Conservation (phyloP, 23 tunicate genomes). For the Trididemnum nubilum region DNA sequence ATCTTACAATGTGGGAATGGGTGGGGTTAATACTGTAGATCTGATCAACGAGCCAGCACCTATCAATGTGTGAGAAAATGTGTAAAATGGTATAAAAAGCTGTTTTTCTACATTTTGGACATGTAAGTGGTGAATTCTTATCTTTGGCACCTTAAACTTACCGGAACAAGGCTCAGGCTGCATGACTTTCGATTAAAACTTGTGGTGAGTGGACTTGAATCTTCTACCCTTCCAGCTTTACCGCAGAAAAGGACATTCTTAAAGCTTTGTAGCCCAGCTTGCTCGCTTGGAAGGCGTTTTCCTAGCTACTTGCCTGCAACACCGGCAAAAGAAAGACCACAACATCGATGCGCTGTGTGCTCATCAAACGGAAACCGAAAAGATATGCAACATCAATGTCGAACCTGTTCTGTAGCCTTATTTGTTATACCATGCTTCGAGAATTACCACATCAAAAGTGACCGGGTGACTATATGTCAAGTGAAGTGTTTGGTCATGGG, state of each 20-base stretch:
- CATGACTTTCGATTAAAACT: conserved; percentile 6
- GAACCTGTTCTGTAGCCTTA: neutral
- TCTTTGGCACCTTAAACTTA: neutral
- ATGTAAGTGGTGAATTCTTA: conserved; percentile 15
- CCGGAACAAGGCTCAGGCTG: neutral
- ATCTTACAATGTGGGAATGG: conserved; percentile 22
- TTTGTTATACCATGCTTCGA: conserved; percentile 26
- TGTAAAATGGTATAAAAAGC: conserved; percentile 28
- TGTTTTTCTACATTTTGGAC: conserved; percentile 27
- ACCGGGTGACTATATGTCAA: no score
- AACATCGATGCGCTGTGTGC: neutral
- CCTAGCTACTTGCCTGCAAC: conserved; percentile 2
- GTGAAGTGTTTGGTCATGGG: no score
- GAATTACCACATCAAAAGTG: conserved; percentile 19
- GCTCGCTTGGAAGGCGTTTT: conserved; percentile 16
- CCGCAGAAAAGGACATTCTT: neutral
- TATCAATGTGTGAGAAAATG: conserved; percentile 19
- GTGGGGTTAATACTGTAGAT: conserved; percentile 20
- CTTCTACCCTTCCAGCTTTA: conserved; percentile 9
- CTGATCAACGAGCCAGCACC: conserved; percentile 15
- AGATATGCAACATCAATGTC: conserved; percentile 6
- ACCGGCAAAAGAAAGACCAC: conserved; percentile 14
- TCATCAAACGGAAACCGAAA: conserved; percentile 10
- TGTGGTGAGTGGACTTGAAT: neutral
- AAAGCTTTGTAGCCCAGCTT: conserved; percentile 11